phyloP scores from a whole-genome alignment of 2,888 invertebrate genomes.

The Ochlodes sylvanus region DNA sequence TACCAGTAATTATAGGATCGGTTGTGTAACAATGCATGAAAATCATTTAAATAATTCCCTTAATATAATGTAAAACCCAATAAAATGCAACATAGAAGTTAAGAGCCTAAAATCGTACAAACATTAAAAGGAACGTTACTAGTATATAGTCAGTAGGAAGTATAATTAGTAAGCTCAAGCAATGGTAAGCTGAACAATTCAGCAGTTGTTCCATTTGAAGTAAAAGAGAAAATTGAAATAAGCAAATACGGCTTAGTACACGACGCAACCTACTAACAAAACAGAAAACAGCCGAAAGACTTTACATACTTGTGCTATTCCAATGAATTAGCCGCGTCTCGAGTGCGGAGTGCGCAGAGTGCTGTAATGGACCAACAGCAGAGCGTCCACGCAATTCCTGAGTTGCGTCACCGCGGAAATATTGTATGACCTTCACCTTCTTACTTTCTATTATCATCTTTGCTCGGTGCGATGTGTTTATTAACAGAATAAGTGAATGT shows the following conservation, averaged over 20 bases:
- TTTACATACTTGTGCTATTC: conserved; percentile 28
- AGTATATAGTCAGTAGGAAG: neutral
- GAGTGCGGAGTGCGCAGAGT: conserved; percentile 6
- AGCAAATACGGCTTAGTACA: conserved; percentile 7
- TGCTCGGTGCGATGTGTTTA: conserved; percentile 2
- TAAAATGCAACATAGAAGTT: neutral
- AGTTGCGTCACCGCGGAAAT: conserved; percentile 47
- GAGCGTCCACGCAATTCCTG: conserved; percentile 36
- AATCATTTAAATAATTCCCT: neutral
- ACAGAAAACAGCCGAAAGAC: conserved; percentile 23
- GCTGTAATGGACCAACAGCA: conserved; percentile 32
- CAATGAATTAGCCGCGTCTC: conserved; percentile 24
- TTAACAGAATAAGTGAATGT: no score
- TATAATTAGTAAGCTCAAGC: neutral
- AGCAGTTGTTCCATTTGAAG: conserved; percentile 1
- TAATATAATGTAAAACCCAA: neutral
- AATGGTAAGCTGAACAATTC: neutral
- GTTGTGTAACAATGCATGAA: conserved; percentile 3
- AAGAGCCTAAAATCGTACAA: neutral
- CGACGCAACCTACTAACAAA: conserved; percentile 25
- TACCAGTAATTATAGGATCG: neutral
- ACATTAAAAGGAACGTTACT: neutral
- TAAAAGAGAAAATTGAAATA: conserved; percentile 24
- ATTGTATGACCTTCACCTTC: conserved; percentile 49
- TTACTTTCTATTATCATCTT: conserved; percentile 48